Percentiles rank a stretch among this genome's conserved stretches.
Evolutionary conservation across 2,888 invertebrate species (phyloP).

Genomic region (Macaria liturata): DNA sequence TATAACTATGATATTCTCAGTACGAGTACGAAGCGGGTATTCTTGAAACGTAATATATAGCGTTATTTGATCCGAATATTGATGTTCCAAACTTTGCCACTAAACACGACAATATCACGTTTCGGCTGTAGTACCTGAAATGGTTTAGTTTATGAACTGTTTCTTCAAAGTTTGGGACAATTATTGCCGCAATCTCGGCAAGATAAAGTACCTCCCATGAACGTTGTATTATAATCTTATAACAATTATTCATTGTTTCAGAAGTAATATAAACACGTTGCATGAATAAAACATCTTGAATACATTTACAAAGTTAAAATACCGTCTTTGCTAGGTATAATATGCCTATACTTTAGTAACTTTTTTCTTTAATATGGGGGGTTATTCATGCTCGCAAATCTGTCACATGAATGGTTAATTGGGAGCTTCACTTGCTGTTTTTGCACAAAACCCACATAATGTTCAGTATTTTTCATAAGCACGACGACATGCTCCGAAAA

Average conservation of each 20-base stretch:
- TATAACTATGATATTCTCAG: no score
- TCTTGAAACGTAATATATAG: no score
- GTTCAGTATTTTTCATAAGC: constrained; percentile 65
- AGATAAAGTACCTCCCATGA: constrained; percentile 20
- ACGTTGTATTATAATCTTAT: constrained; percentile 19
- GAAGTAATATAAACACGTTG: constrained; percentile 24
- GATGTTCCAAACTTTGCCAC: no score
- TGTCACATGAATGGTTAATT: constrained; percentile 24
- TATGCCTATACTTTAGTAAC: constrained; percentile 4
- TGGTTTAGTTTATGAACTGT: constrained; percentile 15
- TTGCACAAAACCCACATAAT: constrained; percentile 50
- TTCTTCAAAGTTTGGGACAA: constrained; percentile 20
- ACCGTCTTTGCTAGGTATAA: constrained; percentile 5
- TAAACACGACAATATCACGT: constrained; percentile 3
- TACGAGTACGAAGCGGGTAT: no score
- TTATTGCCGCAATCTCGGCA: constrained; percentile 21
- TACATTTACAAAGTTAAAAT: constrained; percentile 22
- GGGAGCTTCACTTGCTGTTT: constrained; percentile 32
- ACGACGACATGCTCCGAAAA: constrained; percentile 61
- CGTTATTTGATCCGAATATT: no score
- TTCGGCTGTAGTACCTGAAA: constrained; percentile 10
- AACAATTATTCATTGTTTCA: constrained; percentile 25
- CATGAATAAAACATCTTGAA: constrained; percentile 26
- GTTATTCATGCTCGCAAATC: constrained; percentile 16
- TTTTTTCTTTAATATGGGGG: constrained; percentile 17